A percentile compares a stretch with the other conserved stretches of the same genome.
These are phyloP conservation scores for Nematolebias whitei DNA, from an alignment of 2,113 vertebrate genomes.

Conservation along the genomic window DNA sequence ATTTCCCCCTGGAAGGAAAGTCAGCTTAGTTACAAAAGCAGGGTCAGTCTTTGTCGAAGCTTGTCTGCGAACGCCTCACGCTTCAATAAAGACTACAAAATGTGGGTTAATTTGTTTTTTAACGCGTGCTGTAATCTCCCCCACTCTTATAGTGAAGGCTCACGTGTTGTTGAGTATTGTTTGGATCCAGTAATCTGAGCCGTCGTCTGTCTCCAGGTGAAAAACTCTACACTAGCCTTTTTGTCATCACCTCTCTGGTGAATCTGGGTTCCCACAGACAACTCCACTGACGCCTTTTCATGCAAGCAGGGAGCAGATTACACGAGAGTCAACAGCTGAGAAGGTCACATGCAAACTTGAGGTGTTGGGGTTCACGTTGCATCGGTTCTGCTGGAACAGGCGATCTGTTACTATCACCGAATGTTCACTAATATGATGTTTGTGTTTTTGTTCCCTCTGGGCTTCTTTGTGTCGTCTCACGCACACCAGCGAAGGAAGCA, in stretches of 20 bases:
- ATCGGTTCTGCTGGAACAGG: neutral
- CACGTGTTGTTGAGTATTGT: conserved; percentile 50
- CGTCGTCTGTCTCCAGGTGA: conserved; percentile 51
- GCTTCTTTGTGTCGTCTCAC: conserved; percentile 8
- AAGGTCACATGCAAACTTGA: neutral
- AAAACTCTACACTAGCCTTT: conserved; percentile 42
- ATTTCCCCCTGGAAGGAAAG: conserved; percentile 3
- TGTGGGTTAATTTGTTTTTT: conserved; percentile 25
- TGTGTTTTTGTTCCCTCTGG: conserved; percentile 28
- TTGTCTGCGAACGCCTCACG: neutral
- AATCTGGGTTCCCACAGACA: conserved; percentile 40
- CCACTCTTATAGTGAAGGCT: conserved; percentile 1
- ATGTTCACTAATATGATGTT: neutral
- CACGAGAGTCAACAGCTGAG: conserved; percentile 14
- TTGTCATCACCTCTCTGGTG: conserved; percentile 32
- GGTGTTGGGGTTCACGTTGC: conserved; percentile 5
- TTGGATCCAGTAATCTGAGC: conserved; percentile 54
- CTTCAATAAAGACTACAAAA: conserved; percentile 8
- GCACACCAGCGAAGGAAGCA: conserved; percentile 90
- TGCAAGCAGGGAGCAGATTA: conserved; percentile 26
- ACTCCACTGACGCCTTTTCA: conserved; percentile 26
- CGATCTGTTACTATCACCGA: neutral
- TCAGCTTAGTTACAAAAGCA: conserved; percentile 32
- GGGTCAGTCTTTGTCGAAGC: conserved; percentile 28
- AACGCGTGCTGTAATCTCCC: neutral